Conservation (phyloP, 2,888 invertebrate species). For the Sympetrum striolatum region DNA sequence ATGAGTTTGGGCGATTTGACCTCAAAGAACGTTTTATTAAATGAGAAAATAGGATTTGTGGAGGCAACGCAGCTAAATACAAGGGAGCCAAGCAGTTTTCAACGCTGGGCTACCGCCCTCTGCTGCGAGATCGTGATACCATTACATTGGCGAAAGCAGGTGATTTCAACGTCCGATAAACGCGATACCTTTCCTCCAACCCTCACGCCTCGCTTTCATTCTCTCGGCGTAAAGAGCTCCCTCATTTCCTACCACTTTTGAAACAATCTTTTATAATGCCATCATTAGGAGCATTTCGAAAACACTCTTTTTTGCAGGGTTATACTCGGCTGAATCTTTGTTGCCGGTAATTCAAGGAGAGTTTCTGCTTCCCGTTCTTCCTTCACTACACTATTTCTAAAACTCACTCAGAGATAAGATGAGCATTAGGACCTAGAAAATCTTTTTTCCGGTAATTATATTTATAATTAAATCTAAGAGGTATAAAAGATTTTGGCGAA, state of each 20-base stretch:
- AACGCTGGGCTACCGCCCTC: conserved; percentile 6
- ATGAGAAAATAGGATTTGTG: background rate
- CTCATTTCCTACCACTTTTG: conserved; percentile 14
- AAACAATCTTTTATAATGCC: conserved; percentile 22
- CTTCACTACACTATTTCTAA: background rate
- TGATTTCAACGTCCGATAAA: conserved; percentile 37
- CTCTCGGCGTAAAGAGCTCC: background rate
- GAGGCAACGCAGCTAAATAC: background rate
- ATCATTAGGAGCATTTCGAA: background rate
- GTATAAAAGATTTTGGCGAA: too few species aligned
- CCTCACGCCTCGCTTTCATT: background rate
- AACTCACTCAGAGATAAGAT: background rate
- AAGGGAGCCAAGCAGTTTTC: background rate
- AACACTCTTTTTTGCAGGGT: background rate
- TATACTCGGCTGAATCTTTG: background rate
- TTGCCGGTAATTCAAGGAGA: conserved; percentile 6
- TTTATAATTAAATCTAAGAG: background rate
- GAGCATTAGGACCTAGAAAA: background rate
- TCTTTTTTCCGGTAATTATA: background rate
- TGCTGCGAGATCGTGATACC: conserved; percentile 40
- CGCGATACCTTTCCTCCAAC: background rate
- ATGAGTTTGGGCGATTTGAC: background rate
- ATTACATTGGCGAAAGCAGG: conserved; percentile 36
- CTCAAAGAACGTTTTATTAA: background rate
- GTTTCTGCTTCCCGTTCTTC: background rate